These are phyloP conservation scores for Ips typographus DNA, from an alignment of 1,140 invertebrate species.

Conservation along the genomic window DNA sequence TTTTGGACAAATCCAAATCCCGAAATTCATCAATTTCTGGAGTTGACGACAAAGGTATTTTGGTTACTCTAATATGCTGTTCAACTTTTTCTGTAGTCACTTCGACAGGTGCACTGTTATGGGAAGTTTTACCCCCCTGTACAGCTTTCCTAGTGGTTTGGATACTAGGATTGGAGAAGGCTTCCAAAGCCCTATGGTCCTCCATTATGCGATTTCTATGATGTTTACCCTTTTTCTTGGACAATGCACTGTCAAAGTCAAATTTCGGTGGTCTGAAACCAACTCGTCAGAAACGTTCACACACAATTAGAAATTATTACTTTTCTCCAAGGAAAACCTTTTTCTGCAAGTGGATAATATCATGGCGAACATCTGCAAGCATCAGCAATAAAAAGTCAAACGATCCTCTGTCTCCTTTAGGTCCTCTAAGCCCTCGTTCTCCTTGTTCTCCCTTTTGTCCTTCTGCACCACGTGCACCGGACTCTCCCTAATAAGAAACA, in stretches of 20 bases:
- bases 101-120: neutral
- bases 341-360: constrained; percentile 62
- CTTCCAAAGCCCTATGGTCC: constrained; percentile 42
- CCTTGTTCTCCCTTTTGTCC: constrained; percentile 62
- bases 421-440: constrained; percentile 57
- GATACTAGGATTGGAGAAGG: constrained; percentile 27
- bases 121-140: constrained; percentile 1
- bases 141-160: constrained; percentile 12
- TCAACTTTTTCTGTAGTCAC: neutral
- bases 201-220: constrained; percentile 37
- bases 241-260: constrained; percentile 42
- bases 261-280: constrained; percentile 46
- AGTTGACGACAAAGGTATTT: constrained; percentile 8
- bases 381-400: constrained; percentile 64
- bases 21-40: constrained; percentile 12
- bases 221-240: constrained; percentile 41
- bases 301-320: constrained; percentile 47
- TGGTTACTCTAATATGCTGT: neutral
- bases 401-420: constrained; percentile 60
- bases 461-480: constrained; percentile 58
- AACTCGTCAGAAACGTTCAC: no score
- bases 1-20: constrained; percentile 5
- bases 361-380: constrained; percentile 63
- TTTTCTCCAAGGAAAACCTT: constrained; percentile 60
- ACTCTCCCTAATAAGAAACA: constrained; percentile 55